Evolutionary conservation across 2,888 invertebrate species (phyloP).

Genomic region (Amphipoea lucens): DNA sequence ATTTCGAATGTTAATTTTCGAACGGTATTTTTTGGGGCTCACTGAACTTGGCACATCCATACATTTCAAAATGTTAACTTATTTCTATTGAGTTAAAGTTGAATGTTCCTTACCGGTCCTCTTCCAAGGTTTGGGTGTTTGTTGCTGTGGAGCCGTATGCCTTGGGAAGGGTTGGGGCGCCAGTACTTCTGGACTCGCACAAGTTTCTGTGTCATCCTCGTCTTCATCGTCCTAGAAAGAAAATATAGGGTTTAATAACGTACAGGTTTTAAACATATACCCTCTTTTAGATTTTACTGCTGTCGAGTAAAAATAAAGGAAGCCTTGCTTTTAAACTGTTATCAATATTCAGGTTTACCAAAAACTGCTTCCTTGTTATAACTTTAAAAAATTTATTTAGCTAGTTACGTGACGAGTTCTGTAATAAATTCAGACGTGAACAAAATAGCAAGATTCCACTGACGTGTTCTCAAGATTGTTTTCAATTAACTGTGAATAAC

Average conservation of each 20-base stretch:
- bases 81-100: not conserved
- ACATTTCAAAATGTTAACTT: constrained; percentile 10
- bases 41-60: constrained; percentile 8
- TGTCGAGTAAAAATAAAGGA: not conserved
- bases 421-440: not conserved
- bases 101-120: constrained; percentile 82
- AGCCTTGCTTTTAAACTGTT: no score
- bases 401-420: not conserved
- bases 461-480: constrained; percentile 12
- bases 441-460: constrained; percentile 7
- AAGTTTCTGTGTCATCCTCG: constrained; percentile 87
- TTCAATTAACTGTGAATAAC: constrained; percentile 33
- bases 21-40: constrained; percentile 11
- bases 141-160: constrained; percentile 81
- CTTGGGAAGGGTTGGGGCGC: constrained; percentile 88
- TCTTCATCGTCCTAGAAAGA: constrained; percentile 86
- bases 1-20: constrained; percentile 6
- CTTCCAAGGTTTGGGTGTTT: constrained; percentile 88
- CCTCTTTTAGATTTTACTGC: not conserved
- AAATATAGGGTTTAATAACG: not conserved
- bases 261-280: not conserved
- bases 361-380: not conserved
- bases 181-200: constrained; percentile 82
- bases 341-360: not conserved
- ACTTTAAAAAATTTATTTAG: not conserved